phyloP scores from a whole-genome alignment of 53 echinoderm and acorn worm genomes.

The Antedon mediterranea region DNA sequence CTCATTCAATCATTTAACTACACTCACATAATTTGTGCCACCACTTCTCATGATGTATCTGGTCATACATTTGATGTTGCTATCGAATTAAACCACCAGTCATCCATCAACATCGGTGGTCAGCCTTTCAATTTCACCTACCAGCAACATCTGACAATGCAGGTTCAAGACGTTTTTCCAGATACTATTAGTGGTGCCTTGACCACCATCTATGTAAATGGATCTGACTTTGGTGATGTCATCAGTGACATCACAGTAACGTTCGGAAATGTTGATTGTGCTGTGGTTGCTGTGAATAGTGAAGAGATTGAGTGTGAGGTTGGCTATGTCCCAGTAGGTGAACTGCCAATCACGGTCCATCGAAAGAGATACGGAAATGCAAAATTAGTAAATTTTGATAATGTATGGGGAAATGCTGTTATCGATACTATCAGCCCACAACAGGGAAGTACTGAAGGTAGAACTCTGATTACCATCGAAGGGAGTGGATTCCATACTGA shows the following conservation, averaged over 20 bases:
- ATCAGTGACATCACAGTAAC: conserved; percentile 20
- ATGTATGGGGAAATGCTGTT: conserved; percentile 26
- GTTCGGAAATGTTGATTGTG: conserved; percentile 30
- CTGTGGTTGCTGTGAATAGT: conserved; percentile 4
- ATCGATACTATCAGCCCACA: conserved; percentile 36
- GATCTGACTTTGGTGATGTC: conserved; percentile 15
- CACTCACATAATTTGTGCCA: conserved; percentile 45
- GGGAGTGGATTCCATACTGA: conserved; percentile 63
- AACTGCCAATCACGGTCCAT: conserved; percentile 31
- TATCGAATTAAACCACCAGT: conserved; percentile 4
- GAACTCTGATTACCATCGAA: conserved; percentile 45
- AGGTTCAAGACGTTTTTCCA: conserved; percentile 16
- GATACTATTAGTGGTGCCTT: conserved; percentile 23
- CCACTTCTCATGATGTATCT: conserved; percentile 12
- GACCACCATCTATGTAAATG: conserved; percentile 15
- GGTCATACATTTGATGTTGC: conserved; percentile 6
- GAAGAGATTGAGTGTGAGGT: conserved; percentile 38
- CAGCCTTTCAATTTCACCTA: conserved; percentile 14
- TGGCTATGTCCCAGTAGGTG: conserved; percentile 67
- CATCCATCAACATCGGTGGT: neutral
- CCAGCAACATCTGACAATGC: conserved; percentile 8
- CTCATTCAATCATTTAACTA: conserved; percentile 29
- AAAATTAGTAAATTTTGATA: neutral
- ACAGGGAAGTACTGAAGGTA: conserved; percentile 55
- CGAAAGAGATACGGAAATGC: conserved; percentile 42